Percentiles rank a stretch among this genome's conserved stretches.
Evolutionary conservation across 2,888 invertebrate species (phyloP).

Genomic region (Myopa tessellatipennis): DNA sequence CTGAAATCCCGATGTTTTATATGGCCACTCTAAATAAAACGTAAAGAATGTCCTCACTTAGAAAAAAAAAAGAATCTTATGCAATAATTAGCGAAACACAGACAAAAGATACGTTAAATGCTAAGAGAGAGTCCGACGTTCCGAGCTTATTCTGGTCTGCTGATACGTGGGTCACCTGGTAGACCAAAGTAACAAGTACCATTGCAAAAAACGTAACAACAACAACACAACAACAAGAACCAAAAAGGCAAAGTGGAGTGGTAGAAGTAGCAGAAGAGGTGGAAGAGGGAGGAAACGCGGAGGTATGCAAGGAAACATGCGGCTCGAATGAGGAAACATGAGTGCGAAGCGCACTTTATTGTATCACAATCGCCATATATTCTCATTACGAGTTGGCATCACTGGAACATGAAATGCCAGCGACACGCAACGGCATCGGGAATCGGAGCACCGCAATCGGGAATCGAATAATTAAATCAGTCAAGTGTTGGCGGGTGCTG

Average conservation of each 20-base stretch:
- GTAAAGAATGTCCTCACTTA: background rate
- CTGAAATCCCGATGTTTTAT: background rate
- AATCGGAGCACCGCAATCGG: constrained; percentile 43
- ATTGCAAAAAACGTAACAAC: constrained; percentile 44
- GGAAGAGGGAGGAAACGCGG: background rate
- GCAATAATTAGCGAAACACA: constrained; percentile 29
- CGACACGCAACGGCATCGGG: constrained; percentile 55
- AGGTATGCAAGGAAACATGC: constrained; percentile 25
- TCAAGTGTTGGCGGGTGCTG: constrained; percentile 63
- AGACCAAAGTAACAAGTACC: constrained; percentile 30
- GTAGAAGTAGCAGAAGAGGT: background rate
- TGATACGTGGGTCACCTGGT: constrained; percentile 25
- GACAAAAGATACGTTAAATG: background rate
- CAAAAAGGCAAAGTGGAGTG: background rate
- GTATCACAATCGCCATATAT: constrained; percentile 68
- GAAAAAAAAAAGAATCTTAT: constrained; percentile 5
- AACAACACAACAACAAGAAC: constrained; percentile 16
- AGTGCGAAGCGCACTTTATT: constrained; percentile 68
- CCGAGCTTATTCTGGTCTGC: background rate
- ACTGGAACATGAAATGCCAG: constrained; percentile 64
- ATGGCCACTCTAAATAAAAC: background rate
- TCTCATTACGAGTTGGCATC: constrained; percentile 67
- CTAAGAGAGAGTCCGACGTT: background rate
- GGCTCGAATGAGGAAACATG: constrained; percentile 57
- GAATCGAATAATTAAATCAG: constrained; percentile 66